A percentile compares a stretch with the other conserved stretches of the same genome.
Conservation (phyloP, 2,888 invertebrate species). For the Lissonota sp. region DNA sequence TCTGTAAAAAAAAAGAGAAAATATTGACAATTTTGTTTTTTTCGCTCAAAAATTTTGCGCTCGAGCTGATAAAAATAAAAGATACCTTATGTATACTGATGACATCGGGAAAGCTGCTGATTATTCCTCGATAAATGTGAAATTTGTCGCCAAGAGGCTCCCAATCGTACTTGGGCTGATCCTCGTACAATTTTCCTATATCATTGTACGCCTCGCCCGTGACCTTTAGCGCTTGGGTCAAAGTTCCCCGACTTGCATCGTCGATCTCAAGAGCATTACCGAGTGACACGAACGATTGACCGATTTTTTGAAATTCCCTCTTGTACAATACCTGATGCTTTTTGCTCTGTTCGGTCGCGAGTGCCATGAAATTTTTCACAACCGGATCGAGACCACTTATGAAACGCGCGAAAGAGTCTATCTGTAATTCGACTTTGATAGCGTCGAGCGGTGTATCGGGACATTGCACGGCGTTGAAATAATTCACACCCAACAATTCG, state of each 20-base stretch:
- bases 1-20: constrained; percentile 77
- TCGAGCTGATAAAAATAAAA: neutral
- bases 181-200: constrained; percentile 95
- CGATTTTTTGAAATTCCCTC: constrained; percentile 95
- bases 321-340: constrained; percentile 94
- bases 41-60: constrained; percentile 7
- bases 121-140: constrained; percentile 97
- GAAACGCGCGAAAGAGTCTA: constrained; percentile 93
- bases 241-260: constrained; percentile 85
- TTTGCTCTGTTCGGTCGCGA: constrained; percentile 94
- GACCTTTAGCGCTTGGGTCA: constrained; percentile 92
- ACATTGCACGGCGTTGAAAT: constrained; percentile 94
- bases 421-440: constrained; percentile 90
- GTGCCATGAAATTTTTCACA: constrained; percentile 92
- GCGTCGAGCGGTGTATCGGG: constrained; percentile 92
- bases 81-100: constrained; percentile 93
- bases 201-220: constrained; percentile 96
- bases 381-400: constrained; percentile 94
- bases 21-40: neutral
- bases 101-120: constrained; percentile 95
- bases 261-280: constrained; percentile 94
- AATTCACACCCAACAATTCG: constrained; percentile 94
- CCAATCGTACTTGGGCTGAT: constrained; percentile 95
- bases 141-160: constrained; percentile 95
- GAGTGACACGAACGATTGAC: constrained; percentile 93